Percentiles rank a stretch among this genome's conserved stretches.
Evolutionary conservation across 2,113 vertebrate genomes (phyloP).

Genomic region (zebrafish (Danio rerio)): GRCz12tu NC_133180.1:41081501-41082000

Average conservation of each 20-base stretch:
- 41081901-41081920: too few relatives aligned
- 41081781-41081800: background rate
- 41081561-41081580: conserved; percentile 90
- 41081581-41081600: conserved; percentile 92
- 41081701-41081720: conserved; percentile 95
- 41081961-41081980: background rate
- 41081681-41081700: conserved; percentile 87
- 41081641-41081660: conserved; percentile 92
- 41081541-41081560: conserved; percentile 97
- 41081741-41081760: conserved; percentile 94
- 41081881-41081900: too few relatives aligned
- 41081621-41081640: conserved; percentile 98
- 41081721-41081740: conserved; percentile 95
- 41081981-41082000: background rate
- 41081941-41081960: background rate
- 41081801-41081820: background rate
- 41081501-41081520: conserved; percentile 98
- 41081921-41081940: too few relatives aligned
- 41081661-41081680: conserved; percentile 93
- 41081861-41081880: background rate
- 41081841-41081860: background rate
- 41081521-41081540: conserved; percentile 96
- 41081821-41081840: background rate
- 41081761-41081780: conserved; percentile 70
- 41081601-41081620: conserved; percentile 94